Conservation (phyloP, 2,888 invertebrate species). For the Drosophila buzzatii region DNA sequence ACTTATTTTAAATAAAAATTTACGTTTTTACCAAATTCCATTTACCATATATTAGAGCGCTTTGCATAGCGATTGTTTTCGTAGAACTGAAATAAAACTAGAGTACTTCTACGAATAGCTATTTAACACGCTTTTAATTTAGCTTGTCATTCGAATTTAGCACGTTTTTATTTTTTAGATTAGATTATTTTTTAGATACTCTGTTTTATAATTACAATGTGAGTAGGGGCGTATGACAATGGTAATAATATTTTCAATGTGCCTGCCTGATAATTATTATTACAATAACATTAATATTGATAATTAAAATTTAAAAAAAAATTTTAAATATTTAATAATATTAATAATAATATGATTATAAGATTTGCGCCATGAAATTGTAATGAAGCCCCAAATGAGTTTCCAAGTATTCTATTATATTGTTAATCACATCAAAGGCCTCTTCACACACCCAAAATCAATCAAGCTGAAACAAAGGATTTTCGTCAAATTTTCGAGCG, state of each 20-base stretch:
- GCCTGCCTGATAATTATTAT: too few relatives aligned
- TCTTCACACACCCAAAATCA: constrained; percentile 1
- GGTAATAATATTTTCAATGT: not conserved
- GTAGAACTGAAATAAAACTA: not conserved
- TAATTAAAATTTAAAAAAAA: not conserved
- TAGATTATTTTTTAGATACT: not conserved
- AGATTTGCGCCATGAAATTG: not conserved
- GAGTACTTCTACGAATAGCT: too few relatives aligned
- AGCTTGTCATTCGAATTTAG: not conserved
- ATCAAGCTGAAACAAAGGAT: not conserved
- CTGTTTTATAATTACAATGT: not conserved
- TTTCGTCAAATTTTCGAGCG: not conserved
- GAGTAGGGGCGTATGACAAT: not conserved
- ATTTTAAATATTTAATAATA: not conserved
- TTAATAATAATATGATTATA: not conserved
- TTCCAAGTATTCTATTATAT: not conserved
- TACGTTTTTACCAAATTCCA: not conserved
- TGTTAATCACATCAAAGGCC: not conserved
- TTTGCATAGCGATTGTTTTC: constrained; percentile 15
- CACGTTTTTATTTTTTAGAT: not conserved
- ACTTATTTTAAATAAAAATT: not conserved
- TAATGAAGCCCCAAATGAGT: too few relatives aligned
- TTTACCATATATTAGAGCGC: constrained; percentile 12
- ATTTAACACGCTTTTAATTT: not conserved
- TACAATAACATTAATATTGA: not conserved